A percentile compares a stretch with the other conserved stretches of the same genome.
Evolutionary conservation across 1,140 invertebrate genomes (phyloP).

Genomic region (Brachionus asplanchnoidis): DNA sequence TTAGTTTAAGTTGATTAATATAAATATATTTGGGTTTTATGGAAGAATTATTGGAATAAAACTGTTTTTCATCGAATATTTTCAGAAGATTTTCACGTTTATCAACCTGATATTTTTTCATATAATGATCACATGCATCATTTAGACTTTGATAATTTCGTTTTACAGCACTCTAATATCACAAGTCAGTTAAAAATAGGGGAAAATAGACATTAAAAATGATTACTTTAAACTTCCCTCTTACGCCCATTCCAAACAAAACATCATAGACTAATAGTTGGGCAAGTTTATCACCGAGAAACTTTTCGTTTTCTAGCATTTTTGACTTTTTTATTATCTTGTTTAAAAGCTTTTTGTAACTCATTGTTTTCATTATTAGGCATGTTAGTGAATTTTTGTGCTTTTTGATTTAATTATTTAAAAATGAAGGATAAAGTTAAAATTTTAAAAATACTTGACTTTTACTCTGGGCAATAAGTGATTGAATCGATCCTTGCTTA

Average conservation of each 20-base stretch:
- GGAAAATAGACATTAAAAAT: not conserved
- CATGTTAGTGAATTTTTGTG: conserved; percentile 36
- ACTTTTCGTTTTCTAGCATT: conserved; percentile 34
- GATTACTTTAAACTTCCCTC: conserved; percentile 29
- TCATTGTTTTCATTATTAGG: conserved; percentile 11
- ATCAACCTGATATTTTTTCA: conserved; percentile 26
- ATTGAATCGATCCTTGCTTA: conserved; percentile 33
- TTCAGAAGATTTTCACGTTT: not conserved
- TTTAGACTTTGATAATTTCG: conserved; percentile 6
- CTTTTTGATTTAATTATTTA: not conserved
- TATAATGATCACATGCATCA: conserved; percentile 7
- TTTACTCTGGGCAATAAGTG: conserved; percentile 32
- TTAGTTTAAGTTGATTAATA: not conserved
- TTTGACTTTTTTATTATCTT: conserved; percentile 35
- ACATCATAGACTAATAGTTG: conserved; percentile 41
- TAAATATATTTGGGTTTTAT: conserved; percentile 39
- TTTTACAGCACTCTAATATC: not conserved
- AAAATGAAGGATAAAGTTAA: no score
- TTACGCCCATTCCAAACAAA: conserved; percentile 38
- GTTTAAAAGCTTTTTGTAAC: conserved; percentile 28
- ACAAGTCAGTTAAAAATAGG: not conserved
- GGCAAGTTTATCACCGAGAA: conserved; percentile 16
- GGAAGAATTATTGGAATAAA: not conserved
- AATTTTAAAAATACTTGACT: not conserved
- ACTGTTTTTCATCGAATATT: conserved; percentile 31